Evolutionary conservation across 2,797 vertebrate genomes (phyloP), one percentile per base, ranked within the genome.

Genomic region (Sciaenops ocellatus): DNA sequence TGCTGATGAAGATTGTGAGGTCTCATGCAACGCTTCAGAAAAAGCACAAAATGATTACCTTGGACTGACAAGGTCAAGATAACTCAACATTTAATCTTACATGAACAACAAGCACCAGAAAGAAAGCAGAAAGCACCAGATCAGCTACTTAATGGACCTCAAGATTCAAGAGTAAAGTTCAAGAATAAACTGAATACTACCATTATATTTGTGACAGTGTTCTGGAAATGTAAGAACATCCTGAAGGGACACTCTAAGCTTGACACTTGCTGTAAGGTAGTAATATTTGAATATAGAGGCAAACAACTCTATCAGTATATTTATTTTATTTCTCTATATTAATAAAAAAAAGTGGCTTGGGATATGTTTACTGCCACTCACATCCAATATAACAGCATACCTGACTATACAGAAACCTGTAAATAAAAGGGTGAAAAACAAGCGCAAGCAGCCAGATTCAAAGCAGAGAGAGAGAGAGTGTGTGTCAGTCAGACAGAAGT

Each of bases 91-190:
- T 47, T 56, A n/a, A 7, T 51, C 24, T 26, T 3, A 71, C 56
- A 28, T 0, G 57, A 4, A 2, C 16, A 18, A 11, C 1, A 18
- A 16, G n/a, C n/a, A n/a, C n/a, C n/a, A n/a, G n/a, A n/a, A n/a
- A n/a, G n/a, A n/a, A n/a, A n/a, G n/a, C n/a, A n/a, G n/a, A n/a
- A 59, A 38, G 20, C 24, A 8, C 7, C 3, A 15, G 24, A 28
- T 11, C 10, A 56, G 41, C 17, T n/a, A n/a, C 51, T n/a, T 9
- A 28, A 16, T 10, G 22, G 17, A 26, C 22, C 13, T 67, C 3
- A 41, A 17, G 47, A 6, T 50, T 34, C 30, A 20, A 17, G 26
- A 3, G 3, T 30, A 9, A 59, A 12, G 30, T 15, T 28, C 26
- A 30, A 56, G 8, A 34, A 18, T 10, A n/a, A 59, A 59, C 20